These are phyloP conservation scores for Leptopilina drosophilae DNA, from an alignment of 2,888 invertebrate species.

Conservation along the genomic window DNA sequence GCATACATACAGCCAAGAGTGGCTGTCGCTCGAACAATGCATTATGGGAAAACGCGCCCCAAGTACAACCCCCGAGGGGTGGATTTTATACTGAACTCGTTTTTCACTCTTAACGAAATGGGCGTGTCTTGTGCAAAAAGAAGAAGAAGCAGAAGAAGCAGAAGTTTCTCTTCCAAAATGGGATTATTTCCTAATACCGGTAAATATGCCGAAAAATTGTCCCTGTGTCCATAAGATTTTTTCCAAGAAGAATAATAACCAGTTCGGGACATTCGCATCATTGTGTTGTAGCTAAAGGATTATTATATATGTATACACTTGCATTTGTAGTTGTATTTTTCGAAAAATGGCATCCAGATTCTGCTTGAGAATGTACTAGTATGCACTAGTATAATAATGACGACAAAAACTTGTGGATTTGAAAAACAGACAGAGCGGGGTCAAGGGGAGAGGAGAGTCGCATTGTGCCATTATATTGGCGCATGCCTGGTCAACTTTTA, in stretches of 20 bases:
- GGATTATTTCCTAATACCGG: conserved; percentile 64
- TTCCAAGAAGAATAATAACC: conserved; percentile 17
- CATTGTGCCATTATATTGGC: conserved; percentile 52
- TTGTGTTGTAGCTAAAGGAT: background rate
- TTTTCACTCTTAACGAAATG: conserved; percentile 24
- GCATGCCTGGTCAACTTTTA: conserved; percentile 57
- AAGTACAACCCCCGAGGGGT: conserved; percentile 30
- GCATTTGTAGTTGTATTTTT: no score
- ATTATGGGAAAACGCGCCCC: conserved; percentile 12
- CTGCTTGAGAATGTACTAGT: no score
- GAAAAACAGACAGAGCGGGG: background rate
- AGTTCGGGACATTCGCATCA: conserved; percentile 4
- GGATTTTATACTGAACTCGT: conserved; percentile 20
- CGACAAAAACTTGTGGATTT: background rate
- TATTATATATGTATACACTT: background rate
- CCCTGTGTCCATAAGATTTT: background rate
- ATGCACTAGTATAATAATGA: no score
- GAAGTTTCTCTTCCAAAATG: conserved; percentile 10
- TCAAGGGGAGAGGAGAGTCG: background rate
- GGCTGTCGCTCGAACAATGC: conserved; percentile 28
- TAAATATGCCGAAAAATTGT: conserved; percentile 61
- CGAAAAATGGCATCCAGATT: no score
- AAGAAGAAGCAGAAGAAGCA: no score
- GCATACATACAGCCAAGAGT: conserved; percentile 13
- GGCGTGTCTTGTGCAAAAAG: conserved; percentile 25